Conservation (phyloP, 2,888 invertebrate genomes). For the Venustoraphidia nigricollis region DNA sequence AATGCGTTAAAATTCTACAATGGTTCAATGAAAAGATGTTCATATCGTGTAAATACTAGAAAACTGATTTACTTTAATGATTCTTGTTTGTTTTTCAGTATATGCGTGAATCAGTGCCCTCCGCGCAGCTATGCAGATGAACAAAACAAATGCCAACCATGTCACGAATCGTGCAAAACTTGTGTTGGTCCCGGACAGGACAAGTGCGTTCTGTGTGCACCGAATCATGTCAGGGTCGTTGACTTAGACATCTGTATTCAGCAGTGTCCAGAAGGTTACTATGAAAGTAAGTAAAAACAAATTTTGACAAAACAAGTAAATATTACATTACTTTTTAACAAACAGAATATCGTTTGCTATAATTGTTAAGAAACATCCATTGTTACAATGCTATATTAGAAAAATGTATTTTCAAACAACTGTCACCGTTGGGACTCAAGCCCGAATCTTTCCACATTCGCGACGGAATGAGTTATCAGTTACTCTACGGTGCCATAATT, state of each 20-base stretch:
- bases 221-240: constrained; percentile 66
- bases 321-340: too few species aligned
- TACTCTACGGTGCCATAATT: too few species aligned
- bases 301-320: not conserved
- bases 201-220: constrained; percentile 71
- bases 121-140: constrained; percentile 70
- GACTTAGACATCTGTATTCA: constrained; percentile 78
- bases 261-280: constrained; percentile 81
- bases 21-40: not conserved
- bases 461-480: too few species aligned
- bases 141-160: constrained; percentile 68
- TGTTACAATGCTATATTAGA: too few species aligned
- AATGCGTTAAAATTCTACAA: too few species aligned
- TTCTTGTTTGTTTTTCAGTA: constrained; percentile 32
- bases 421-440: too few species aligned
- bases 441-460: too few species aligned
- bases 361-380: too few species aligned
- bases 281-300: constrained; percentile 44
- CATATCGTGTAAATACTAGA: too few species aligned
- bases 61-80: too few species aligned
- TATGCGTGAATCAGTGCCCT: constrained; percentile 73
- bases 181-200: constrained; percentile 80
- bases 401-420: too few species aligned
- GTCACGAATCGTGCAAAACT: constrained; percentile 78
- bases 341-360: too few species aligned